Evolutionary conservation across 2,797 vertebrate species (phyloP), one percentile per base, ranked within the genome.

Genomic region (Myripristis jacobus): DNA sequence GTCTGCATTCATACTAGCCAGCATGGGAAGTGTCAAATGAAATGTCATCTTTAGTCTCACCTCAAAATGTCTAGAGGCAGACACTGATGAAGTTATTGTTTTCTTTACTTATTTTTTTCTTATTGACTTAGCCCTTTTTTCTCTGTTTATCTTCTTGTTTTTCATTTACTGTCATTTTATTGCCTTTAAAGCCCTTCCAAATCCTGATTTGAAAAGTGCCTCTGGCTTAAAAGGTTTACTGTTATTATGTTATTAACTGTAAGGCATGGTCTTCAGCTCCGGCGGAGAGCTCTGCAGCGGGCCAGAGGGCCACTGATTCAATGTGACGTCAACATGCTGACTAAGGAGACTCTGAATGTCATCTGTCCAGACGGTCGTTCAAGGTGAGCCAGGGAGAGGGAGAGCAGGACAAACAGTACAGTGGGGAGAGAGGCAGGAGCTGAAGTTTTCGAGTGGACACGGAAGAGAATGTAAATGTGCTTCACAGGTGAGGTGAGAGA

Each of bases 261-360:
- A 18, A 58, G 22, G 11, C 9, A 19, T 9, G 13, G 12, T 25
- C 38, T 3, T 51, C 16, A 56, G 59, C 54, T 63, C 52, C 38
- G 27, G 43, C 16, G 63, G 8, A 29, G 38, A 55, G 56, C 46
- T 24, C 11, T 16, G 55, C 34, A 44, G 59, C 41, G 47, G 55
- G 31, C 41, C 15, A 15, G 50, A 70, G 60, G 62, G 75, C 69
- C 36, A 66, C 69, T 68, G 79, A 84, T 50, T 79, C 50, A 70
- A 46, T 3, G 24, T 61, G 69, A 79, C 69, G 48, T 12, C 31
- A 70, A 59, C 57, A 52, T 66, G 79, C 83, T 79, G 80, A 87
- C 60, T 79, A 67, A 69, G 62, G 38, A 68, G 2, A 53, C 66
- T 64, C 74, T 80, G 79, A 81, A 78, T 77, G 75, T 83, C 70